Conservation (phyloP, 2,113 vertebrate species). For the Hippotragus niger region DNA sequence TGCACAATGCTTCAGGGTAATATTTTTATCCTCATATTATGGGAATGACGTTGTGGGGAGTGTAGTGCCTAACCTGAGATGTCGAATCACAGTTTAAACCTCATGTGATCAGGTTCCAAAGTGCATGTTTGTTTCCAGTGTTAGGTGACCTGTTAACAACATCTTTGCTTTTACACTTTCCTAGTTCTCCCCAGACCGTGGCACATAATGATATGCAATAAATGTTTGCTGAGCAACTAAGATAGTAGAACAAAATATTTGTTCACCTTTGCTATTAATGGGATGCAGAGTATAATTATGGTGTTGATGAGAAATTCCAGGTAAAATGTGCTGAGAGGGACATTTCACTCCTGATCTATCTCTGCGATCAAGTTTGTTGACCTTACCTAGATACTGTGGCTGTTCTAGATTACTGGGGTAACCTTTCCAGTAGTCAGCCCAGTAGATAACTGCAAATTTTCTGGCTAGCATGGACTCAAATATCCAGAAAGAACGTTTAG, state of each 20-base stretch:
- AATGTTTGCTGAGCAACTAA: constrained; percentile 10
- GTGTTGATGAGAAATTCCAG: not conserved
- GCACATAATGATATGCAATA: not conserved
- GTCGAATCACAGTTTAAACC: not conserved
- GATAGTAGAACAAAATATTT: not conserved
- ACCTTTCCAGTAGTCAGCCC: not conserved
- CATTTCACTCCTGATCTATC: not conserved
- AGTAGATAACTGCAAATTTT: not conserved
- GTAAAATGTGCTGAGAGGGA: not conserved
- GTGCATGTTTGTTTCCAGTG: not conserved
- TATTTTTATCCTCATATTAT: not conserved
- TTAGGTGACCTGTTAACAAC: not conserved
- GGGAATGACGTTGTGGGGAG: not conserved
- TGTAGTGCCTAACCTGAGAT: not conserved
- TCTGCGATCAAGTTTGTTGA: not conserved
- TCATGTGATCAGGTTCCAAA: not conserved
- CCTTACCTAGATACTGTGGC: not conserved
- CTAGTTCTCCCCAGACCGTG: not conserved
- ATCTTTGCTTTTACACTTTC: not conserved
- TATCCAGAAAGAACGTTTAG: not conserved
- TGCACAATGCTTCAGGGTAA: not conserved
- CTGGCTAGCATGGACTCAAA: not conserved
- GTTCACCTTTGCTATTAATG: not conserved
- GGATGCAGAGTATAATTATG: not conserved
- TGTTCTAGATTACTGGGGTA: not conserved